phyloP scores from a whole-genome alignment of 2,113 vertebrate genomes.

The Podarcis raffonei region DNA sequence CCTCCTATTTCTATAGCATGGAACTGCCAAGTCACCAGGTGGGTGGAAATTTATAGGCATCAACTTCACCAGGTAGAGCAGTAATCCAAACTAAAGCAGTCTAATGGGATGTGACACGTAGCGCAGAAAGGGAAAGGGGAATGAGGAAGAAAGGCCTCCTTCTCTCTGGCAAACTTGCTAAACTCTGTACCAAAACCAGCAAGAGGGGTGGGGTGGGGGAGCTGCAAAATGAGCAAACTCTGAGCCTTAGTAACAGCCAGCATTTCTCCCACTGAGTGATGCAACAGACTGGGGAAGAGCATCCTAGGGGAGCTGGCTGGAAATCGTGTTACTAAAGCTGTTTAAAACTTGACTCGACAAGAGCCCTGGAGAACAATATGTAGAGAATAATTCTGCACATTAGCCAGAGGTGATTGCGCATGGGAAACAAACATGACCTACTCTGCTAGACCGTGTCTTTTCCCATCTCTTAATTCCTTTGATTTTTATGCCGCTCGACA shows the following conservation, averaged over 20 bases:
- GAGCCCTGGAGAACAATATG: constrained; percentile 19
- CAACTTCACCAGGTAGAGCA: background rate
- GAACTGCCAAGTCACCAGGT: background rate
- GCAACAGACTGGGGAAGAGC: background rate
- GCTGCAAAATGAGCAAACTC: background rate
- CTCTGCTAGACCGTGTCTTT: constrained; percentile 7
- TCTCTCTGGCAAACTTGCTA: too few relatives aligned
- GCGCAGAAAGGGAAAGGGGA: background rate
- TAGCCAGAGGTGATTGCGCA: constrained; percentile 4
- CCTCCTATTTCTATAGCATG: background rate
- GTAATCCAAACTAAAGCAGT: background rate
- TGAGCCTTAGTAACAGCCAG: background rate
- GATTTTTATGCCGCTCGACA: constrained; percentile 12
- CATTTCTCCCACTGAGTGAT: background rate
- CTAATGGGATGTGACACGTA: background rate
- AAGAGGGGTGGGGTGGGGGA: background rate
- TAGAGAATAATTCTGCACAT: constrained; percentile 17
- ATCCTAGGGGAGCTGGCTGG: background rate
- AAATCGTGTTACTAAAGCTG: constrained; percentile 9
- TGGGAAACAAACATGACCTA: constrained; percentile 6
- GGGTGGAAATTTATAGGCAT: background rate
- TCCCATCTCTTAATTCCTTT: constrained; percentile 14
- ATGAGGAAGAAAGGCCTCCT: background rate
- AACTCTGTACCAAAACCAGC: background rate
- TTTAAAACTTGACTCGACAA: background rate